Conservation (phyloP, 2,797 vertebrate genomes). For the Sandelia bainsii region DNA sequence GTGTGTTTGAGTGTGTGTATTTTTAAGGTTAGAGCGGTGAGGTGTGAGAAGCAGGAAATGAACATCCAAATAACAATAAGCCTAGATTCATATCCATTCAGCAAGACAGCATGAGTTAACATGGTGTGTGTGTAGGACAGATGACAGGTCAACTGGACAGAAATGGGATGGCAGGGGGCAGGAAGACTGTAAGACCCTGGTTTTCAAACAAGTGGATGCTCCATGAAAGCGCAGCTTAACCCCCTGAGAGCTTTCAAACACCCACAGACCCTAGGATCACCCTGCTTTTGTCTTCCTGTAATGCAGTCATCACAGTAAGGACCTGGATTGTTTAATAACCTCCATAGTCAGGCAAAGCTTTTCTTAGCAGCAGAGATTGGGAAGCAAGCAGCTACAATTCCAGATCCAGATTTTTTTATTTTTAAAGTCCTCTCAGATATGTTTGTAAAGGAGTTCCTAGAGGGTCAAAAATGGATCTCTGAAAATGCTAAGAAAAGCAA, state of each 20-base stretch:
- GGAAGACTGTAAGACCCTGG: slow-evolving; percentile 62
- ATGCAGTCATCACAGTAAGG: slow-evolving; percentile 49
- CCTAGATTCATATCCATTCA: slow-evolving; percentile 75
- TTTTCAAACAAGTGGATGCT: slow-evolving; percentile 57
- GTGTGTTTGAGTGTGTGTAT: slow-evolving; percentile 47
- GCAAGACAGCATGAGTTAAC: slow-evolving; percentile 60
- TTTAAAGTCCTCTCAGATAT: slow-evolving; percentile 18
- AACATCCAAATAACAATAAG: slow-evolving; percentile 77
- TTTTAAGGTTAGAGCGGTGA: slow-evolving; percentile 58
- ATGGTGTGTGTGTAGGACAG: slow-evolving; percentile 27
- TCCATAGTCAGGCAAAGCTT: slow-evolving; percentile 18
- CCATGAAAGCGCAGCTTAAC: slow-evolving; percentile 67
- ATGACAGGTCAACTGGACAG: slow-evolving; percentile 47
- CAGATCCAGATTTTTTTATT: not conserved
- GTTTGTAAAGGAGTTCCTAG: slow-evolving; percentile 24
- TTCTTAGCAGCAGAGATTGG: slow-evolving; percentile 6
- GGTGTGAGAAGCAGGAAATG: slow-evolving; percentile 84
- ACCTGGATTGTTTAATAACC: slow-evolving; percentile 34
- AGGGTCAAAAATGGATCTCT: slow-evolving; percentile 8
- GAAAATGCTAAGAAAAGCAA: slow-evolving; percentile 40
- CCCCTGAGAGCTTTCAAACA: slow-evolving; percentile 50
- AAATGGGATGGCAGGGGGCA: slow-evolving; percentile 62
- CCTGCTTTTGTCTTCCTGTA: slow-evolving; percentile 41
- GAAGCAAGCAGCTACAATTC: not conserved
- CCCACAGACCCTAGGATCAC: slow-evolving; percentile 29